phyloP scores from a whole-genome alignment of 2,797 vertebrate genomes.

The Apodemus agrarius region DNA sequence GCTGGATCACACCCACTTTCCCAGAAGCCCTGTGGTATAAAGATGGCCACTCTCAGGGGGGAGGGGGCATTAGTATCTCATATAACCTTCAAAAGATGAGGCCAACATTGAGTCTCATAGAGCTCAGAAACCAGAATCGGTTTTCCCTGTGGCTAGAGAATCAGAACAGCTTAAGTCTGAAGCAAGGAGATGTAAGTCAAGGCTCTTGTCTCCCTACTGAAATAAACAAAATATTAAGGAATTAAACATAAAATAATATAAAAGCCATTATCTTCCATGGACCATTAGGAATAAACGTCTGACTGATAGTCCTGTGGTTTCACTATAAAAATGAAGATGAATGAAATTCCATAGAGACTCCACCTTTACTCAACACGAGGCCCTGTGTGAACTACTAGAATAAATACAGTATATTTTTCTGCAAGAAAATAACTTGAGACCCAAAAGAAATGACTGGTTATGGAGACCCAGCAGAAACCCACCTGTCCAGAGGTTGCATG shows the following conservation, averaged over 20 bases:
- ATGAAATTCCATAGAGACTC: slow-evolving; percentile 21
- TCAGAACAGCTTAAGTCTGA: background rate
- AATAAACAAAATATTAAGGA: slow-evolving; percentile 23
- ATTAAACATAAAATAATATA: slow-evolving; percentile 19
- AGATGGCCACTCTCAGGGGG: background rate
- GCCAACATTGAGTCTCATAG: background rate
- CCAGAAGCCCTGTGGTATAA: background rate
- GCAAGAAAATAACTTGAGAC: slow-evolving; percentile 35
- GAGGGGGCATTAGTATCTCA: background rate
- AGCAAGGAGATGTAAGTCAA: background rate
- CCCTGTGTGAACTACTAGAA: background rate
- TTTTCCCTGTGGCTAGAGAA: background rate
- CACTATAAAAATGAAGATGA: background rate
- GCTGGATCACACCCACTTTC: background rate
- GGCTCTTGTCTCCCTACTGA: slow-evolving; percentile 4
- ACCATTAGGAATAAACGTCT: background rate
- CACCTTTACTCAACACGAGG: background rate
- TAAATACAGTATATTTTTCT: slow-evolving; percentile 30
- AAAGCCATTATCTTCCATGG: background rate
- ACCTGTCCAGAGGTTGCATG: background rate
- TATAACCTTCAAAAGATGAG: background rate
- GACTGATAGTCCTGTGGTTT: background rate
- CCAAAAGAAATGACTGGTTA: background rate
- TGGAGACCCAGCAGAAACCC: slow-evolving; percentile 29
- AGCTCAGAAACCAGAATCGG: background rate